phyloP scores from a whole-genome alignment of 2,888 invertebrate species.

The Gandaritis pyraliata region DNA sequence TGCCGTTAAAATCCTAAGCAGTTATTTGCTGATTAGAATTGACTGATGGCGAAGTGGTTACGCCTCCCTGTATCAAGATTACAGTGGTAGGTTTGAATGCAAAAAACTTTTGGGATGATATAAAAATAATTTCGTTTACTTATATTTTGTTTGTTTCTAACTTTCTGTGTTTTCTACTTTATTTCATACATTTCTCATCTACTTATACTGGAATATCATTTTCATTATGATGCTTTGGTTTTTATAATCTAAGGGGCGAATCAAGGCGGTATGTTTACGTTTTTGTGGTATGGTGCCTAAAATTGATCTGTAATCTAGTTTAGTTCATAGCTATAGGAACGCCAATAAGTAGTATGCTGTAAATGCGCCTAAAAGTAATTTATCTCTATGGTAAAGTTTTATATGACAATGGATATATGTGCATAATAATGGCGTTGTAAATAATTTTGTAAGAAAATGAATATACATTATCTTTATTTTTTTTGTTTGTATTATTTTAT shows the following conservation, averaged over 20 bases:
- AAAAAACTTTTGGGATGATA: too few relatives aligned
- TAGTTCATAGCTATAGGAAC: slow-evolving; percentile 48
- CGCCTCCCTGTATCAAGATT: too few relatives aligned
- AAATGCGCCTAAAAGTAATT: slow-evolving; percentile 74
- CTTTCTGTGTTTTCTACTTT: slow-evolving; percentile 5
- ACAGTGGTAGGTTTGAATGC: too few relatives aligned
- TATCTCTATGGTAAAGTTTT: slow-evolving; percentile 78
- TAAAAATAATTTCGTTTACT: too few relatives aligned
- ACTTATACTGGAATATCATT: not conserved
- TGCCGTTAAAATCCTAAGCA: not conserved
- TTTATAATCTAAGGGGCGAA: not conserved
- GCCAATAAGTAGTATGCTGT: slow-evolving; percentile 56
- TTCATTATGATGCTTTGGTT: too few relatives aligned
- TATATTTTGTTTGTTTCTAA: too few relatives aligned
- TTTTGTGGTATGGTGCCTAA: slow-evolving; percentile 72
- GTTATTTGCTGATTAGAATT: not conserved
- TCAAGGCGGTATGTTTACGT: slow-evolving; percentile 31
- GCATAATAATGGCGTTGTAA: slow-evolving; percentile 81
- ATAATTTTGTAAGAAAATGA: slow-evolving; percentile 80
- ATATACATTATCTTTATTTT: slow-evolving; percentile 82
- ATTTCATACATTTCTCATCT: not conserved
- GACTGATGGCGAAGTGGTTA: too few relatives aligned
- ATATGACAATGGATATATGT: slow-evolving; percentile 77
- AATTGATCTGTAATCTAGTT: slow-evolving; percentile 51
- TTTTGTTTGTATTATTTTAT: slow-evolving; percentile 56